These are phyloP conservation scores for Protosalanx chinensis DNA, from an alignment of 2,797 vertebrate genomes.

Conservation along the genomic window DNA sequence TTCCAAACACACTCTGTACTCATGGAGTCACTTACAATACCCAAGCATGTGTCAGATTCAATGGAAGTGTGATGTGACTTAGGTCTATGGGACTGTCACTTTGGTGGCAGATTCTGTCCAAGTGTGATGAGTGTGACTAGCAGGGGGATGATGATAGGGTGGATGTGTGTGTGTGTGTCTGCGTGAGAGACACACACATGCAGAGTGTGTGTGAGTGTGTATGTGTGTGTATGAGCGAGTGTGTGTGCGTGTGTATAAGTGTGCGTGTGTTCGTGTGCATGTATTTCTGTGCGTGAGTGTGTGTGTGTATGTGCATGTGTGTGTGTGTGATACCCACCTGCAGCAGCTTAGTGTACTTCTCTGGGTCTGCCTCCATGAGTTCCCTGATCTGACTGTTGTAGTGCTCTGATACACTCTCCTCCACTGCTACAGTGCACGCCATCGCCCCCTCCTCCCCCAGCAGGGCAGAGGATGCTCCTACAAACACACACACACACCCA, in stretches of 20 bases:
- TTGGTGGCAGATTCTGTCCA: neutral
- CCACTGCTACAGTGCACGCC: slow-evolving; percentile 61
- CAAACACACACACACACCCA: neutral
- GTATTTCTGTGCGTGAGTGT: neutral
- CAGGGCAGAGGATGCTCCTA: slow-evolving; percentile 71
- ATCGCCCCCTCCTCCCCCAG: too few relatives aligned
- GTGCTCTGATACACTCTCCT: slow-evolving; percentile 80
- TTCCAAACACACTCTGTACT: neutral
- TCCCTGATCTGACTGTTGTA: slow-evolving; percentile 84
- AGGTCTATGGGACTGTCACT: neutral
- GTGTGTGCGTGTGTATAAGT: neutral
- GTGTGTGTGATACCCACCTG: slow-evolving; percentile 62
- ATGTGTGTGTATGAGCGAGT: neutral
- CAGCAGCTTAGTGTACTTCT: slow-evolving; percentile 76
- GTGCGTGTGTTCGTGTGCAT: neutral
- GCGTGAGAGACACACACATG: neutral
- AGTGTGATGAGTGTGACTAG: neutral
- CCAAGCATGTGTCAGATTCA: neutral
- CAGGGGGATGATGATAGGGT: neutral
- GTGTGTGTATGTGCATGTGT: neutral
- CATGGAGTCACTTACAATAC: neutral
- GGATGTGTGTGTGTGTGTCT: neutral
- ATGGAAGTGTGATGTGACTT: neutral
- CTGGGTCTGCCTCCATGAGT: slow-evolving; percentile 77
- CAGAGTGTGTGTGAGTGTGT: neutral